Evolutionary conservation across 1,140 invertebrate species (phyloP), one percentile per base, ranked within the genome.

Genomic region (Yoshiicerus persimilis): DNA sequence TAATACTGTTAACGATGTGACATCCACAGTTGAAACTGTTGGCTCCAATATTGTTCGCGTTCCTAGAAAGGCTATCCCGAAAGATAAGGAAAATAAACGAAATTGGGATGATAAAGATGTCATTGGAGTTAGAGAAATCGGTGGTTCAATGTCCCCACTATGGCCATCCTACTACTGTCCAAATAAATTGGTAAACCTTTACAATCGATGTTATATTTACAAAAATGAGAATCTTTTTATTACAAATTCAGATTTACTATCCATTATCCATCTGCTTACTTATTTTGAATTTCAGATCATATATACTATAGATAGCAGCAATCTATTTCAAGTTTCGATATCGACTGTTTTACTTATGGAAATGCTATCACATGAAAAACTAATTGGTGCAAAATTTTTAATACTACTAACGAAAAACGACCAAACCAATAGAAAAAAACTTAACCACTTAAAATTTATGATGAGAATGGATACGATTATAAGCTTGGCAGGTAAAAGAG

Each of bases 371-470:
- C 90, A 91, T 88, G 88, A 88, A n/a, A 88, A 91, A 64, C 75
- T 90, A 13, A 80, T 90, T 9, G 38, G 86, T 1, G 41, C 87
- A 32, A 85, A 88, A 70, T 93, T 97, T 89, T 93, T 96, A 25
- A 91, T 97, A 84, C 94, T 96, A 0, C 92, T 97, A 10, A 95
- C 95, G 20, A 97, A 97, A 93, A 96, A 96, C 95, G 96, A 97
- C 91, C 94, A 95, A 1, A 96, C 96, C 13, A 96, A 96, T 92
- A 93, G 96, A 27, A 96, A 96, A 92, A 96, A 96, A 95, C 93
- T 96, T 34, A 96, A 97, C 91, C 95, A 97, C 92, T 95, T 96
- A 1, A 91, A 97, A 36, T 92, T 97, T 4, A 96, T 97, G 95
- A 92, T 96, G 86, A 95, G 97, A 92, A 93, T 95, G 91, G 93